Base-by-base conservation (phyloP, 2,888 invertebrate genomes). In the Zygogramma bicolorata region DNA sequence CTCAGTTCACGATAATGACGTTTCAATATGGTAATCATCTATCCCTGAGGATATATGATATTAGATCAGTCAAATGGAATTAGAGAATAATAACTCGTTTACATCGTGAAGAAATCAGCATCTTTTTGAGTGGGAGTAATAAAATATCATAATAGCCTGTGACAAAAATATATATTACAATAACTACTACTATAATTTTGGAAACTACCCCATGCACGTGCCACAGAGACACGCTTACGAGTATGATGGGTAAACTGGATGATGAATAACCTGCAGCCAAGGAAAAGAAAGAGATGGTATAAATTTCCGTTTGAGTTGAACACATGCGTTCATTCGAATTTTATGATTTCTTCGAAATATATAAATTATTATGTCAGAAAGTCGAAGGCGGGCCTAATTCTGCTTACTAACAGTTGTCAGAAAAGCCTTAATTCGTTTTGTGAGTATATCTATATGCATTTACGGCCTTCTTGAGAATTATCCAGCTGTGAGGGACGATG, bases 351-450 rank as follows among this genome's bases (percentile, higher is more conserved):
- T 25, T 53, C 53, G 53, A 53, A 53, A 27, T 6, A 7, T 27
- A 53, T 27, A 53, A 22, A 53, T 53, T 53, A 53, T 25, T 53
- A 53, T 53, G 27, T 53, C 53, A 53, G 27, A 27, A 53, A n/a
- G n/a, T 22, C 53, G 53, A 53, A 25, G 25, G 53, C 53, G 25
- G 53, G 53, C 27, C 53, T n/a, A 53, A 25, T 53, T 53, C 53
- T 27, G 53, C 53, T 53, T 53, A 53, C 53, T 53, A 53, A 53
- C 53, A 53, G 25, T 53, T 53, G 53, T 53, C 53, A 53, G 53
- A 53, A 53, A 27, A 53, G 53, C 27, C 27, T 4, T 53, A n/a
- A 25, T 27, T 53, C 53, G 27, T 53, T 22, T 22, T 25, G 53
- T 53, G 53, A 25, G 53, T 53, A 53, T n/a, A n/a, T n/a, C n/a